These are phyloP conservation scores for Chrosomus eos DNA, from an alignment of 2,797 vertebrate species.

Conservation along the genomic window DNA sequence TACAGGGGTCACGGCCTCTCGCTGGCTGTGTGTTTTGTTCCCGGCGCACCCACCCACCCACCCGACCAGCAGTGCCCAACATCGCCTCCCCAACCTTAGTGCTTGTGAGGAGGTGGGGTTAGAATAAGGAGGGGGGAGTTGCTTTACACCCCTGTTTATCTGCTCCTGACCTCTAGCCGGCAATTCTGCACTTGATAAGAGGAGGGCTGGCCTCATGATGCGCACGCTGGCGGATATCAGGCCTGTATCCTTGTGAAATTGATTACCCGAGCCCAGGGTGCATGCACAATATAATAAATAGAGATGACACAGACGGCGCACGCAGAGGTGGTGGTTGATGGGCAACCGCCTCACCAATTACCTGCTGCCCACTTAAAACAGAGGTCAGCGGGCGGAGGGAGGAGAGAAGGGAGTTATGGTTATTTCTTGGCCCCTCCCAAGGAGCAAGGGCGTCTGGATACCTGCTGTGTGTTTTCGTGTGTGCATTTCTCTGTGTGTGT, in stretches of 20 bases:
- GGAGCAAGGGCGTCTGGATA: conserved; percentile 63
- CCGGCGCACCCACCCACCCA: conserved; percentile 64
- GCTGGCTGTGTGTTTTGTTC: conserved; percentile 80
- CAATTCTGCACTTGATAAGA: conserved; percentile 99
- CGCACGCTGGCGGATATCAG: conserved; percentile 89
- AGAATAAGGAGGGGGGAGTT: conserved; percentile 73
- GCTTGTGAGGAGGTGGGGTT: conserved; percentile 74
- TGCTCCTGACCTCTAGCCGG: conserved; percentile 98
- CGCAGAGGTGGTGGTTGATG: conserved; percentile 77
- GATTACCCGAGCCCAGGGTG: conserved; percentile 87
- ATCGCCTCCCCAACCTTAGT: conserved; percentile 75
- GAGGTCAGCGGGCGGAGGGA: conserved; percentile 77
- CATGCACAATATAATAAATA: conserved; percentile 95
- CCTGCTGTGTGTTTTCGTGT: conserved; percentile 53
- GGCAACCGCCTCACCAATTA: conserved; percentile 83
- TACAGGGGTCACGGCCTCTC: conserved; percentile 93
- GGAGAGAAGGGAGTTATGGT: conserved; percentile 80
- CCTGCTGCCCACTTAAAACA: conserved; percentile 83
- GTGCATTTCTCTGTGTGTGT: conserved; percentile 3
- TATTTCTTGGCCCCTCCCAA: conserved; percentile 78
- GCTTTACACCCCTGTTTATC: conserved; percentile 99
- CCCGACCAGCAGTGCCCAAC: conserved; percentile 61
- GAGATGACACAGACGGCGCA: conserved; percentile 85
- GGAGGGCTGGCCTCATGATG: conserved; percentile 85
- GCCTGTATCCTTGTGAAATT: conserved; percentile 91